Base-by-base conservation (phyloP, 1,140 invertebrate species). In the Sesamia nonagrioides region DNA sequence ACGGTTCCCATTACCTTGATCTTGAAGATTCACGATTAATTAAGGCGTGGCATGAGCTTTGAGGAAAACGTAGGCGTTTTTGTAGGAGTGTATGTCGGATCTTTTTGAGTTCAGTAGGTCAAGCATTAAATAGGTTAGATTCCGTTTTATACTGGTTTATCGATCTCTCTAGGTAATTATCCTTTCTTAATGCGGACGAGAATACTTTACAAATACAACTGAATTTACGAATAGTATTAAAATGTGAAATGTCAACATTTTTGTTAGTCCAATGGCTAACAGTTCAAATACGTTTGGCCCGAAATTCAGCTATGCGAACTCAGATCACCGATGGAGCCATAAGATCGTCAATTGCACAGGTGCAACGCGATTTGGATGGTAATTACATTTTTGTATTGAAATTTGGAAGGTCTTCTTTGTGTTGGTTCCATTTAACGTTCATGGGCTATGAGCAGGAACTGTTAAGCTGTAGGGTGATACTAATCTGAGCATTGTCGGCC, bases 31-130 rank as follows among this genome's bases (percentile, higher is more conserved):
- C 27, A 42, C 9, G 37, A 66, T 37, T 66, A 42, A 66, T 66
- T 66, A 42, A 42, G 61, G 61, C 37, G 61, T 66, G 61, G 61
- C 37, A 66, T 11, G 61, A 42, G 37, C 61, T 42, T 21, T 8
- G 37, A 66, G 61, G 61, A 66, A 66, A 66, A 66, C 37, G 61
- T 42, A 42, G 9, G 8, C 35, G 33, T 66, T 66, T 18, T 66
- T 60, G 56, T 60, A 33, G 6, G 17, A 13, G n/a, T 63, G 60
- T 42, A 37, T 66, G 17, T 42, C 8, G 61, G 42, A 21, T 13
- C 11, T 42, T 42, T 66, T 45, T 18, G 61, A 66, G 37, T 66
- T 18, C 17, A 66, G 37, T 42, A 37, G 61, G 61, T 66, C 61
- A 66, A n/a, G 37, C 11, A 18, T 37, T 18, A 42, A 21, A 66